Conservation (phyloP, 2,888 invertebrate species). For the Palloptera scutellata region DNA sequence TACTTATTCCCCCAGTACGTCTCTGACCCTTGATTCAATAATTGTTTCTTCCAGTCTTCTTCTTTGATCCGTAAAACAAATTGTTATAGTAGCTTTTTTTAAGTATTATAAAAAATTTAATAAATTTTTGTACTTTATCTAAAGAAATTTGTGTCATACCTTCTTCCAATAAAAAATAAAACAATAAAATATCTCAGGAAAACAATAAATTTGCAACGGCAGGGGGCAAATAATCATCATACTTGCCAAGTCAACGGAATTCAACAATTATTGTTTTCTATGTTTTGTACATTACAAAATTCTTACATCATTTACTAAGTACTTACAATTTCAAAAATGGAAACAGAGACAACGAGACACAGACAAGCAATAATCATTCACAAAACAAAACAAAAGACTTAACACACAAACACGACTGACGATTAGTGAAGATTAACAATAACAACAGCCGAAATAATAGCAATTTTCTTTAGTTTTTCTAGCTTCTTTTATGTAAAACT, state of each 20-base stretch:
- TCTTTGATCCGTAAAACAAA: background rate
- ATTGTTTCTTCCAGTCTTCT: background rate
- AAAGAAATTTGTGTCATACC: too few species aligned
- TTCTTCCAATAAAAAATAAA: too few species aligned
- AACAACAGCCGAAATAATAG: background rate
- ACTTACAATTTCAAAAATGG: too few species aligned
- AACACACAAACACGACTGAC: slow-evolving; percentile 2
- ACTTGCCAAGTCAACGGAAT: too few species aligned
- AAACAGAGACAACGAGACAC: too few species aligned
- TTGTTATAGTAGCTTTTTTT: background rate
- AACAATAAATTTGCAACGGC: too few species aligned
- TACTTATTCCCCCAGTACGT: background rate
- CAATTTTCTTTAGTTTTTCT: slow-evolving; percentile 6
- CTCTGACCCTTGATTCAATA: background rate
- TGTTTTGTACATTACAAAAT: too few species aligned
- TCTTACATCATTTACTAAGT: too few species aligned
- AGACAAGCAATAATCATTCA: background rate
- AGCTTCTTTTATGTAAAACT: slow-evolving; percentile 1
- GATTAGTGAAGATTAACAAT: background rate
- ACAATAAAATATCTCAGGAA: too few species aligned
- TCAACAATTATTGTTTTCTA: too few species aligned
- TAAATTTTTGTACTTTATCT: slow-evolving; percentile 14
- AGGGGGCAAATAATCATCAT: too few species aligned
- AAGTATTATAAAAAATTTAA: slow-evolving; percentile 3
- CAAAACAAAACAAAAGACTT: slow-evolving; percentile 10